Evolutionary conservation across 1,140 invertebrate species (phyloP).

Genomic region (Atta cephalotes): DNA sequence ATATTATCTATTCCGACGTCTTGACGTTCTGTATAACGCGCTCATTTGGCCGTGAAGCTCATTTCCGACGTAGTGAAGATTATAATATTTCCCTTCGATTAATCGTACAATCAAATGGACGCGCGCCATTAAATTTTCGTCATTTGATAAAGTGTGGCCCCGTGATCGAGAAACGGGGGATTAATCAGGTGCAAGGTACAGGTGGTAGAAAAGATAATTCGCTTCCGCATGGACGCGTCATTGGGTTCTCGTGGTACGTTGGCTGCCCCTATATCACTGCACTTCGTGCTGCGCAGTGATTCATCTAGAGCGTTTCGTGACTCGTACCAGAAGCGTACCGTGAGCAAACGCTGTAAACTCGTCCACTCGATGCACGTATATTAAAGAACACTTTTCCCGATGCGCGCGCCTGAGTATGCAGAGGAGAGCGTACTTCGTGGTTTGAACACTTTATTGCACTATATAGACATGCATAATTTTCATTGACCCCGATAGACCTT

Average conservation of each 20-base stretch:
- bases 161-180: conserved; percentile 37
- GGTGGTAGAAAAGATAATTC: conserved; percentile 66
- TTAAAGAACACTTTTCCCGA: conserved; percentile 80
- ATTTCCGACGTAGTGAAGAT: conserved; percentile 37
- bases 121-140: conserved; percentile 52
- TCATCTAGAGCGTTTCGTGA: conserved; percentile 79
- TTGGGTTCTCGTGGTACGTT: conserved; percentile 56
- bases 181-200: conserved; percentile 61
- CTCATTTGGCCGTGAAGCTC: conserved; percentile 37
- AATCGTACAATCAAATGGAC: conserved; percentile 50
- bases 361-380: conserved; percentile 76
- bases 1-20: conserved; percentile 15
- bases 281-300: conserved; percentile 75
- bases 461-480: conserved; percentile 61
- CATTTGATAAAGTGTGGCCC: conserved; percentile 38
- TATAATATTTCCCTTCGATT: conserved; percentile 52
- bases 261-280: conserved; percentile 51
- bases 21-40: not conserved
- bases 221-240: conserved; percentile 59
- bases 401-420: conserved; percentile 42
- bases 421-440: conserved; percentile 22
- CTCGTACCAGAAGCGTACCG: conserved; percentile 76
- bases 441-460: conserved; percentile 65
- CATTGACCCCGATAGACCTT: conserved; percentile 42
- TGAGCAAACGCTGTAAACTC: conserved; percentile 78